phyloP scores from a whole-genome alignment of 1,140 invertebrate genomes.

The Atopsyche davidsoni region DNA sequence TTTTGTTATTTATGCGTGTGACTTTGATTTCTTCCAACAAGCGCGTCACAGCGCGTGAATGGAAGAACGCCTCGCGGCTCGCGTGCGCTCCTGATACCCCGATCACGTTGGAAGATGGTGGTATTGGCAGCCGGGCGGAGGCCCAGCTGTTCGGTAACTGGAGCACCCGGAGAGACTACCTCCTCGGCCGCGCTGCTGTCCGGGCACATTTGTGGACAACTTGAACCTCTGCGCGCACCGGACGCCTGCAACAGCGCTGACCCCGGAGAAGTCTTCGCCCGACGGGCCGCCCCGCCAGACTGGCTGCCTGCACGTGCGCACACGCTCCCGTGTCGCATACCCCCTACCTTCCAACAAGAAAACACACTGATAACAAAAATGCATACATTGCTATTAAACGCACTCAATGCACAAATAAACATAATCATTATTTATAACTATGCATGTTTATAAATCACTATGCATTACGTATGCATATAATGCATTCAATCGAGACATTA shows the following conservation, averaged over 20 bases:
- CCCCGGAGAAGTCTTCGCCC: not conserved
- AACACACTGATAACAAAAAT: too few relatives aligned
- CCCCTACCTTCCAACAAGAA: not conserved
- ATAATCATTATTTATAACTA: too few relatives aligned
- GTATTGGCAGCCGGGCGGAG: slow-evolving; percentile 15
- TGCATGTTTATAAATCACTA: too few relatives aligned
- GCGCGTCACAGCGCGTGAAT: too few relatives aligned
- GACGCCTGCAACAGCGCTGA: not conserved
- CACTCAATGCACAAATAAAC: too few relatives aligned
- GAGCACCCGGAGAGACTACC: not conserved
- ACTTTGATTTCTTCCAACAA: too few relatives aligned
- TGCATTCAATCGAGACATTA: not conserved
- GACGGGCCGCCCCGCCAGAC: not conserved
- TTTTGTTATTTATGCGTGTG: too few relatives aligned
- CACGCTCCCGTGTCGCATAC: not conserved
- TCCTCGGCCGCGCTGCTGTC: not conserved
- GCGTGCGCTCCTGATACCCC: slow-evolving; percentile 13
- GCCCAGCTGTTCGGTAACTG: not conserved
- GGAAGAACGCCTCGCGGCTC: too few relatives aligned
- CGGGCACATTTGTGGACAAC: slow-evolving; percentile 14
- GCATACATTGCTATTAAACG: too few relatives aligned
- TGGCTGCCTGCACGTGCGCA: not conserved
- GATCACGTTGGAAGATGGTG: slow-evolving; percentile 25
- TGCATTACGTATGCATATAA: too few relatives aligned
- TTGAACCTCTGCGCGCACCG: not conserved